These are phyloP conservation scores for Cephonodes hylas DNA, from an alignment of 2,888 invertebrate genomes.

Conservation along the genomic window DNA sequence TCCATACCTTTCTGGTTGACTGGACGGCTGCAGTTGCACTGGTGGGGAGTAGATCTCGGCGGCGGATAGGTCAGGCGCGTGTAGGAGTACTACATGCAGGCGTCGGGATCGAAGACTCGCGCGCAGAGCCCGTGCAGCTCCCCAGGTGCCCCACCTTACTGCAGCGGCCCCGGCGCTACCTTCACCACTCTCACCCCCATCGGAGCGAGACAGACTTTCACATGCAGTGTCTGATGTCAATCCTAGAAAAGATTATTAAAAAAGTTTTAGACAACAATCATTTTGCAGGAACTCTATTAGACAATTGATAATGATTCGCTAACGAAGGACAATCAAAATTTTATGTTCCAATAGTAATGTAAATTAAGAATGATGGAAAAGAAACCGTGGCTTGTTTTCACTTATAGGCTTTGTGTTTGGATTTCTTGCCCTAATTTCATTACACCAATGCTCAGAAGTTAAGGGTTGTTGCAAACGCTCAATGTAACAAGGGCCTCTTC, in stretches of 20 bases:
- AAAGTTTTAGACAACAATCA: too few relatives aligned
- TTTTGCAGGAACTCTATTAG: too few relatives aligned
- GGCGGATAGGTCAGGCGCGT: conserved; percentile 85
- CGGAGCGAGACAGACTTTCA: conserved; percentile 58
- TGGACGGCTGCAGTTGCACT: conserved; percentile 59
- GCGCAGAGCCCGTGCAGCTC: conserved; percentile 87
- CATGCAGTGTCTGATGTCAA: conserved; percentile 74
- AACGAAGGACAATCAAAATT: too few relatives aligned
- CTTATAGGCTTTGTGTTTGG: too few relatives aligned
- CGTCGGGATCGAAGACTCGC: conserved; percentile 85
- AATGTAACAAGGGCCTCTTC: not conserved
- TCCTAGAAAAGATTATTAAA: conserved; percentile 45
- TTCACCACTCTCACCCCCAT: conserved; percentile 50
- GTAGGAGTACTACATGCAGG: conserved; percentile 87
- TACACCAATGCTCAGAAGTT: too few relatives aligned
- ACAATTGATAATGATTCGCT: too few relatives aligned
- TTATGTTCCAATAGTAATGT: too few relatives aligned
- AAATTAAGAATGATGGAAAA: too few relatives aligned
- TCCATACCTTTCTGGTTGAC: conserved; percentile 66
- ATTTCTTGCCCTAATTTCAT: too few relatives aligned
- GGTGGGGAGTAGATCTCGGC: conserved; percentile 85
- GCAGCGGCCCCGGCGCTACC: conserved; percentile 72
- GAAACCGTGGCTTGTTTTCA: too few relatives aligned
- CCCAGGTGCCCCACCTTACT: conserved; percentile 89
- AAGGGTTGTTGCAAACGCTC: not conserved